Evolutionary conservation across 2,797 vertebrate genomes (phyloP).

Genomic region (Sebastes trivittatus): DNA sequence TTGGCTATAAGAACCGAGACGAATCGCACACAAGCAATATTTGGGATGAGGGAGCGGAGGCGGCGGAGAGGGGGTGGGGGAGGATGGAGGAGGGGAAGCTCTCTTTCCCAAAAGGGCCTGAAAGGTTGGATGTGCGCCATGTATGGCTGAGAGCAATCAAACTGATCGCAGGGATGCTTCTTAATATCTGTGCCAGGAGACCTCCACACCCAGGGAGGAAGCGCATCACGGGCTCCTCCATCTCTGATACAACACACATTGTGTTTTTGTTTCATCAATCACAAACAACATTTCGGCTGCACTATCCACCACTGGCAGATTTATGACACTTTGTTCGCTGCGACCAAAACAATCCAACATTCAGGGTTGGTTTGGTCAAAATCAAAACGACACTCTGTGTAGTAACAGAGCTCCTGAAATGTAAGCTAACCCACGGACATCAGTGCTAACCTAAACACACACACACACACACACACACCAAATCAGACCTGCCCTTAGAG

Average conservation of each 20-base stretch:
- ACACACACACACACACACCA: conserved; percentile 10
- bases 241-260: conserved; percentile 24
- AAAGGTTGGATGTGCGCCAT: conserved; percentile 69
- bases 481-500: neutral
- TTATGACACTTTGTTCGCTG: conserved; percentile 65
- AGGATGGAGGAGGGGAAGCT: conserved; percentile 47
- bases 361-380: neutral
- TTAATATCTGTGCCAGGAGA: conserved; percentile 52
- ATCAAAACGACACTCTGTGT: neutral
- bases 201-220: conserved; percentile 51
- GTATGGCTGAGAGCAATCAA: conserved; percentile 68
- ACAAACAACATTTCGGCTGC: conserved; percentile 5
- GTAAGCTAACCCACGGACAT: conserved; percentile 1
- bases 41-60: conserved; percentile 62
- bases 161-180: conserved; percentile 63
- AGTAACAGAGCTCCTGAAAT: neutral
- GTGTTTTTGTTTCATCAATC: neutral
- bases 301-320: conserved; percentile 31
- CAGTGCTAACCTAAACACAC: conserved; percentile 18
- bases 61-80: conserved; percentile 30
- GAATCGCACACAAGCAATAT: conserved; percentile 67
- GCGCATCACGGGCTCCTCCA: conserved; percentile 41
- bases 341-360: conserved; percentile 28
- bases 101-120: conserved; percentile 56
- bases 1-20: conserved; percentile 59